Evolutionary conservation across 2,888 invertebrate genomes (phyloP), one percentile per base, ranked within the genome.

Genomic region (Temnothorax unifasciatus): DNA sequence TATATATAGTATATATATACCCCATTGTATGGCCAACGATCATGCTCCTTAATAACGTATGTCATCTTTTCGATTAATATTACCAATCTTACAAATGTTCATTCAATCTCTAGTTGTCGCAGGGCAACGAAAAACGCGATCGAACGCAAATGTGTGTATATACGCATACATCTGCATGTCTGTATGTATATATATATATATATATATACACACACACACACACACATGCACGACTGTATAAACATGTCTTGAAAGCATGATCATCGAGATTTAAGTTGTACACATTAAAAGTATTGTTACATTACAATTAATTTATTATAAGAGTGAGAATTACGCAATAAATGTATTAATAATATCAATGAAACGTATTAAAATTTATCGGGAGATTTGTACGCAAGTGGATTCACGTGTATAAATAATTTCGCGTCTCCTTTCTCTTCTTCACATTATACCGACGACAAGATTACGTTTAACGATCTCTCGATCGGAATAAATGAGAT

Each of bases 11-110:
- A 89, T 89, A 88, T 90, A 87, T 91, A 92, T 93, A 93, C 93
- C 93, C 93, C 93, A 94, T 94, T 93, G 93, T 94, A 94, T 94
- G 94, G 94, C 94, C 94, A 94, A 94, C 93, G 94, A 94, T 94
- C 93, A 94, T 94, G 94, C 94, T 93, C 91, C 87, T 92, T 92
- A 73, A 91, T 90, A 93, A 91, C 91, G 92, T 89, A 86, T 93
- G 89, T 91, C 86, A 88, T 89, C 77, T 87, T 89, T 90, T 84
- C 71, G 71, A 88, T 88, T 34, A 88, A 88, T 85, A 63, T 71
- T 68, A 86, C 85, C 82, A 87, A 87, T 90, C 90, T 91, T 86
- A 88, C 86, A 92, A 92, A 90, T 90, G 82, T 90, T 86, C 18
- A 59, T 50, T 68, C 21, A 66, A 79, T 47, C 68, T 75, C 52